Evolutionary conservation across 1,140 invertebrate species (phyloP).

Genomic region (Delia radicum): DNA sequence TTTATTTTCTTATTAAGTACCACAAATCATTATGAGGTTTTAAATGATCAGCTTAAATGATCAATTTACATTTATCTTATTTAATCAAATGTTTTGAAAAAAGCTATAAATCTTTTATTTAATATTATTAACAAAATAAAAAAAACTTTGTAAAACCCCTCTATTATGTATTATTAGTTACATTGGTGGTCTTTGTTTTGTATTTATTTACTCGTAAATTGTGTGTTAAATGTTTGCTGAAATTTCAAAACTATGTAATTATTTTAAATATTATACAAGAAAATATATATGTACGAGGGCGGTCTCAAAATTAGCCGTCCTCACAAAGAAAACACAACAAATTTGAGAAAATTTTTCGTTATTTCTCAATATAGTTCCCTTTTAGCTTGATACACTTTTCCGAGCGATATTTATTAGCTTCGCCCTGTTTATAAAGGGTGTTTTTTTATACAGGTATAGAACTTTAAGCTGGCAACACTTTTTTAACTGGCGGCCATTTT

Average conservation of each 20-base stretch:
- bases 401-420: too few relatives aligned
- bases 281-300: background rate
- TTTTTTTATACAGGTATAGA: too few relatives aligned
- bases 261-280: background rate
- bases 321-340: too few relatives aligned
- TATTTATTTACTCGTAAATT: background rate
- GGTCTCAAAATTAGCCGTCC: too few relatives aligned
- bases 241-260: background rate
- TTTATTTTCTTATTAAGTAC: background rate
- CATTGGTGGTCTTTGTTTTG: background rate
- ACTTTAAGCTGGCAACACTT: too few relatives aligned
- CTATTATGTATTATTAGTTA: background rate
- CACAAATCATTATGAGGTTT: background rate
- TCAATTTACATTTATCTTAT: background rate
- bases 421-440: too few relatives aligned
- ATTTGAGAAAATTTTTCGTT: too few relatives aligned
- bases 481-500: too few relatives aligned
- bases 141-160: background rate
- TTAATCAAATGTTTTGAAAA: background rate
- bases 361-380: too few relatives aligned
- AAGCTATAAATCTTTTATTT: background rate
- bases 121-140: background rate
- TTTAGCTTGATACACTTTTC: too few relatives aligned
- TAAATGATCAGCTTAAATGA: background rate
- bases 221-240: conserved; percentile 1